Evolutionary conservation across 2,888 invertebrate genomes (phyloP).

Genomic region (Lutraria lutraria): DNA sequence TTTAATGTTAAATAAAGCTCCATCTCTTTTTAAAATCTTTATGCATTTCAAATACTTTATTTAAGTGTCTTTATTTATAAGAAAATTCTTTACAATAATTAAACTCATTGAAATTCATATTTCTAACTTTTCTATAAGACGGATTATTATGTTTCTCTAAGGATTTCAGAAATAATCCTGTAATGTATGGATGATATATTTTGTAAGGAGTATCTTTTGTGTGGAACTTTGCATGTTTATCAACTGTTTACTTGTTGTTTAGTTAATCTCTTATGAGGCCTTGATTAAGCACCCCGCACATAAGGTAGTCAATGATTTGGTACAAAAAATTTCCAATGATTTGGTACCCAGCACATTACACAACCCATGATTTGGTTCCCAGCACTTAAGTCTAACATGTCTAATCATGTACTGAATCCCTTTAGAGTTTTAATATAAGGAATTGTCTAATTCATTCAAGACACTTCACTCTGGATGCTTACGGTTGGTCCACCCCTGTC

Average conservation of each 20-base stretch:
- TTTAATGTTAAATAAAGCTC: background rate
- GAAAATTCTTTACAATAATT: constrained; percentile 34
- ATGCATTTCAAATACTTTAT: background rate
- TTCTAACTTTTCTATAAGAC: constrained; percentile 36
- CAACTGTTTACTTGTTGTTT: constrained; percentile 59
- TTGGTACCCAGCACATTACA: background rate
- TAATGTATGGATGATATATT: constrained; percentile 35
- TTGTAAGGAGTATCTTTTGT: constrained; percentile 45
- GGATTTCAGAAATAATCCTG: constrained; percentile 44
- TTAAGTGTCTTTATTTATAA: constrained; percentile 29
- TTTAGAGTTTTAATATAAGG: too few relatives aligned
- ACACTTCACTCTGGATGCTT: too few relatives aligned
- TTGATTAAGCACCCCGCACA: background rate
- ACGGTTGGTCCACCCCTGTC: too few relatives aligned
- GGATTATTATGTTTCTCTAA: constrained; percentile 47
- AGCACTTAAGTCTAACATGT: too few relatives aligned
- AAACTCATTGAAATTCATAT: constrained; percentile 49
- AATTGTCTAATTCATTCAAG: too few relatives aligned
- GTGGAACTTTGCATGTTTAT: constrained; percentile 54
- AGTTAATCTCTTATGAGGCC: constrained; percentile 26
- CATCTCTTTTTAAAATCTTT: constrained; percentile 17
- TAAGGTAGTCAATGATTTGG: background rate
- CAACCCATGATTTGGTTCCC: too few relatives aligned
- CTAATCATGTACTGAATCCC: too few relatives aligned
- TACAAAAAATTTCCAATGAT: background rate